phyloP scores from a whole-genome alignment of 2,797 vertebrate genomes.

The Malacoctenus gilli region DNA sequence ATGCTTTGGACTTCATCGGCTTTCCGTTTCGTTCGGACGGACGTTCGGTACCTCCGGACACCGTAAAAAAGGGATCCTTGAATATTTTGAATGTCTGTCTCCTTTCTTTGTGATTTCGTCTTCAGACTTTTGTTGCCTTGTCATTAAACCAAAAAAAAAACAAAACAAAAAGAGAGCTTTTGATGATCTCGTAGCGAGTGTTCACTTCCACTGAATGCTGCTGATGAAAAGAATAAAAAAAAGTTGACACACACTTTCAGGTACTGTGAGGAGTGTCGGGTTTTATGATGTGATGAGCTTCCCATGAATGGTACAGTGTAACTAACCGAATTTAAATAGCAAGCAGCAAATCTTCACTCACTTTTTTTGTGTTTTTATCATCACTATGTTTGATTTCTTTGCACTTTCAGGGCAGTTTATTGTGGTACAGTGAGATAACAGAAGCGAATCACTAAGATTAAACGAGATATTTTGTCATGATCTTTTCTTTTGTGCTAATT shows the following conservation, averaged over 20 bases:
- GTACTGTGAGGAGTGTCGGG: constrained; percentile 1
- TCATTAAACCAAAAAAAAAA: constrained; percentile 34
- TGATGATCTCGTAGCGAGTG: constrained; percentile 21
- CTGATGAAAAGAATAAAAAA: too few species aligned
- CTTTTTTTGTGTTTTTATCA: neutral
- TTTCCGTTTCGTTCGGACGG: constrained; percentile 46
- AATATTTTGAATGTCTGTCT: constrained; percentile 41
- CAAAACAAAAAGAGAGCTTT: neutral
- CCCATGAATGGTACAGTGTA: neutral
- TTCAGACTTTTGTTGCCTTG: constrained; percentile 29
- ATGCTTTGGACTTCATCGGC: constrained; percentile 50
- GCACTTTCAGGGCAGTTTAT: too few species aligned
- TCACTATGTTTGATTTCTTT: too few species aligned
- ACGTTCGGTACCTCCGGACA: constrained; percentile 35
- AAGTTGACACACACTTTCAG: neutral
- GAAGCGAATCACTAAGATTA: too few species aligned
- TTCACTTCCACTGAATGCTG: constrained; percentile 17
- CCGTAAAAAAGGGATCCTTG: constrained; percentile 67
- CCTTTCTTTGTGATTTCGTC: constrained; percentile 17
- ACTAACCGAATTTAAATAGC: constrained; percentile 3
- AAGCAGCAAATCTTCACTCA: neutral
- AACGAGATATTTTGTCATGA: too few species aligned
- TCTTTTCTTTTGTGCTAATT: too few species aligned
- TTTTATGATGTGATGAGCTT: constrained; percentile 22
- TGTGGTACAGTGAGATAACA: too few species aligned